These are phyloP conservation scores for Dolichotis patagonum DNA, from an alignment of 2,113 vertebrate species.

Conservation along the genomic window DNA sequence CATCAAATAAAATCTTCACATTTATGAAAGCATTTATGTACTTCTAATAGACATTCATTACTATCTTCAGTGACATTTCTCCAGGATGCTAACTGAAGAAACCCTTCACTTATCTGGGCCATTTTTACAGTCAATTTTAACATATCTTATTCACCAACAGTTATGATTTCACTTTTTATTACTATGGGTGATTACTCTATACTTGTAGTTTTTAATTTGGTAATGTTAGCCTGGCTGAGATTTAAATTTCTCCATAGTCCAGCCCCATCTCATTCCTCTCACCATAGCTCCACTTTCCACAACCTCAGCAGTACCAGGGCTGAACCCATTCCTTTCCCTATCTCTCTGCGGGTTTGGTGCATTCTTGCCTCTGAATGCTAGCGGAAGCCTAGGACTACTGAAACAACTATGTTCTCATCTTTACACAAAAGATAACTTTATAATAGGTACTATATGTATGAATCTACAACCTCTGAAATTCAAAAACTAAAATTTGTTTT, in stretches of 20 bases:
- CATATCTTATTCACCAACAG: neutral
- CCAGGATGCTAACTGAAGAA: neutral
- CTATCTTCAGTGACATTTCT: neutral
- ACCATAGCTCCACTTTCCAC: neutral
- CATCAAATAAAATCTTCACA: neutral
- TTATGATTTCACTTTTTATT: neutral
- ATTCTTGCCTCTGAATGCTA: neutral
- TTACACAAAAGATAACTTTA: neutral
- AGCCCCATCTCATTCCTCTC: neutral
- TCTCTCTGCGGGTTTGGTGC: fast-evolving
- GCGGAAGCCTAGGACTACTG: neutral
- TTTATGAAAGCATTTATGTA: neutral
- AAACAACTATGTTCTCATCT: neutral
- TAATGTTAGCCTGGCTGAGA: neutral
- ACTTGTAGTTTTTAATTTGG: neutral
- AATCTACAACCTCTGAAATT: neutral
- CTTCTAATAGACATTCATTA: neutral
- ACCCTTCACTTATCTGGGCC: fast-evolving
- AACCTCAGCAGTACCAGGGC: neutral
- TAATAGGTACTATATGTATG: neutral
- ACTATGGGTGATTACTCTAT: neutral
- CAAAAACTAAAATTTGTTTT: neutral
- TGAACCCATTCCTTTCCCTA: neutral
- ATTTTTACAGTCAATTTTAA: neutral
- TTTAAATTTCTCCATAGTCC: neutral